phyloP scores from a whole-genome alignment of 1,140 invertebrate species.

The Lithobius niger region DNA sequence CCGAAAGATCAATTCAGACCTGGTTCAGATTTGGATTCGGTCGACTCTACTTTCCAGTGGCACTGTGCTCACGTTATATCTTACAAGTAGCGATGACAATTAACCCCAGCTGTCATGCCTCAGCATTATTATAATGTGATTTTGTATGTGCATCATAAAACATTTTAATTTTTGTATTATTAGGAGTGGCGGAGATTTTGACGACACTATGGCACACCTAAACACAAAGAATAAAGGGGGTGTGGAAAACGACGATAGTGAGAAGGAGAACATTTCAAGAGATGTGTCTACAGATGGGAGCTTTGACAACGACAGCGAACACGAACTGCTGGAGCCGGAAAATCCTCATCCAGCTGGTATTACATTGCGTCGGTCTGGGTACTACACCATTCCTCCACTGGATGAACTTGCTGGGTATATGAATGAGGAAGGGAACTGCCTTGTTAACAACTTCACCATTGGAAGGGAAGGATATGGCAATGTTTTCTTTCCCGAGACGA shows the following conservation, averaged over 20 bases:
- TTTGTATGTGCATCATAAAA: too few species aligned
- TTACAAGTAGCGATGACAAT: too few species aligned
- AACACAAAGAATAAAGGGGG: conserved; percentile 20
- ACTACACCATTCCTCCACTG: conserved; percentile 71
- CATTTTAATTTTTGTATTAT: too few species aligned
- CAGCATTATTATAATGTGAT: too few species aligned
- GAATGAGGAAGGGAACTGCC: conserved; percentile 55
- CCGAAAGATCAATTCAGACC: too few species aligned
- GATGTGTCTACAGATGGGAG: background rate
- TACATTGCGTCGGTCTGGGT: conserved; percentile 47
- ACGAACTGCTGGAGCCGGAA: background rate
- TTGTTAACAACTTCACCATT: conserved; percentile 80
- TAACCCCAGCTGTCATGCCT: too few species aligned
- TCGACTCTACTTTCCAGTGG: too few species aligned
- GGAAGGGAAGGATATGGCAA: conserved; percentile 83
- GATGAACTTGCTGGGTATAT: conserved; percentile 52
- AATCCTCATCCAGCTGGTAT: conserved; percentile 30
- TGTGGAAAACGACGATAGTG: conserved; percentile 6
- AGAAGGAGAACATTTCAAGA: conserved; percentile 7
- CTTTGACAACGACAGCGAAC: conserved; percentile 2
- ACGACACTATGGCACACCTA: conserved; percentile 29
- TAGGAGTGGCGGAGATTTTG: too few species aligned
- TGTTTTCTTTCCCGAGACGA: conserved; percentile 71
- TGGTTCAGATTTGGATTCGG: too few species aligned
- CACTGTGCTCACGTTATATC: too few species aligned